These are phyloP conservation scores for Emmelina monodactyla DNA, from an alignment of 2,888 invertebrate species.

Conservation along the genomic window DNA sequence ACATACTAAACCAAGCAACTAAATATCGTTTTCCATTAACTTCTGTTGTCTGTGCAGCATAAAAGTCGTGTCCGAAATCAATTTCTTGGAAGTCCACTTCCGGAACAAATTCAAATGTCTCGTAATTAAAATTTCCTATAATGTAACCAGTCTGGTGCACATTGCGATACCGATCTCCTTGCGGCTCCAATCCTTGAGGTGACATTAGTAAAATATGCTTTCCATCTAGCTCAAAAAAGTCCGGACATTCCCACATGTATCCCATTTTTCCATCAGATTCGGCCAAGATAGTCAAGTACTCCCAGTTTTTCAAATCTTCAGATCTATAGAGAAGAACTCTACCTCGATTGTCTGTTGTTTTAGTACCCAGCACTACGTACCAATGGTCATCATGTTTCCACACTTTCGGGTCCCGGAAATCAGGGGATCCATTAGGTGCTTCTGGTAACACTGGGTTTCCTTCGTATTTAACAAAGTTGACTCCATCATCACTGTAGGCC, in stretches of 20 bases:
- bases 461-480: constrained; percentile 41
- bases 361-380: constrained; percentile 51
- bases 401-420: constrained; percentile 60
- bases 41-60: constrained; percentile 48
- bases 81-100: constrained; percentile 46
- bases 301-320: constrained; percentile 39
- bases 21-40: constrained; percentile 38
- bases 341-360: constrained; percentile 35
- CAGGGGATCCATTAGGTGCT: constrained; percentile 38
- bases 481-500: constrained; percentile 44
- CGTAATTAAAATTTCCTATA: constrained; percentile 48
- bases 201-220: constrained; percentile 49
- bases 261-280: constrained; percentile 42
- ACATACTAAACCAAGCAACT: constrained; percentile 53
- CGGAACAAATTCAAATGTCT: constrained; percentile 38
- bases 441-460: constrained; percentile 44
- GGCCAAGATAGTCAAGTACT: constrained; percentile 37
- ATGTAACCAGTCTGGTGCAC: constrained; percentile 45
- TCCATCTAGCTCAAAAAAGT: constrained; percentile 52
- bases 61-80: constrained; percentile 56
- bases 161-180: constrained; percentile 50
- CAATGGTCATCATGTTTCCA: constrained; percentile 46
- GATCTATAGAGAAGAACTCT: constrained; percentile 49
- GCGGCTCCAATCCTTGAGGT: constrained; percentile 42
- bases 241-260: constrained; percentile 64